Percentiles rank a stretch among this genome's conserved stretches.
These are phyloP conservation scores for Syrphus vitripennis DNA, from an alignment of 2,888 invertebrate species.

Conservation along the genomic window DNA sequence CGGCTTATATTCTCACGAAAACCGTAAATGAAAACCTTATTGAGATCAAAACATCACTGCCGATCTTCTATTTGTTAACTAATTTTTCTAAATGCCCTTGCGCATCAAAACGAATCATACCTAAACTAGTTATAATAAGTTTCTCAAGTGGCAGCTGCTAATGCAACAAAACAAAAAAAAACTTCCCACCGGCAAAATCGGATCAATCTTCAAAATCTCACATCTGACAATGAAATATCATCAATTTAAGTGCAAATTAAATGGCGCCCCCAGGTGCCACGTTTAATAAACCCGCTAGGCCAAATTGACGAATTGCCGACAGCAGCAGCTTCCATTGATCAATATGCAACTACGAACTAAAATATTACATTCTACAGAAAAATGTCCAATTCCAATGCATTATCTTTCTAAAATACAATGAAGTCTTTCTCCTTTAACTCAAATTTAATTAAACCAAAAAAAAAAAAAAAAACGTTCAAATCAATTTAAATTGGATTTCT, in stretches of 20 bases:
- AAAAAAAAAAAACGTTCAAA: conserved; percentile 23
- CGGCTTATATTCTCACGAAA: too few species aligned
- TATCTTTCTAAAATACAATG: background rate
- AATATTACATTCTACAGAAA: background rate
- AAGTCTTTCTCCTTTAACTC: conserved; percentile 25
- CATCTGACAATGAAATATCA: conserved; percentile 5
- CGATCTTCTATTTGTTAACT: background rate
- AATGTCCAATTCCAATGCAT: background rate
- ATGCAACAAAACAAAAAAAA: background rate
- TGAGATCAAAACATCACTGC: background rate
- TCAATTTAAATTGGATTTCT: conserved; percentile 39
- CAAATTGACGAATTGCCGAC: background rate
- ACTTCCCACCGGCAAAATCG: background rate
- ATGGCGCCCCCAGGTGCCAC: conserved; percentile 48
- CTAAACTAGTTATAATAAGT: background rate
- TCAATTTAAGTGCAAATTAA: conserved; percentile 52
- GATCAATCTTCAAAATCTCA: background rate
- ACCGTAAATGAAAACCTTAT: background rate
- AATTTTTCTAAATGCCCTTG: background rate
- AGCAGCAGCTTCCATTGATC: background rate
- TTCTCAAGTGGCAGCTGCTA: background rate
- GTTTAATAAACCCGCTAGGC: conserved; percentile 15
- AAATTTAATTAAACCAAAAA: conserved; percentile 30
- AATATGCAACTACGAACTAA: background rate
- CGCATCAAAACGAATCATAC: background rate